A percentile compares a stretch with the other conserved stretches of the same genome.
phyloP scores from a whole-genome alignment of 2,888 invertebrate genomes.

The Phengaris alcon region DNA sequence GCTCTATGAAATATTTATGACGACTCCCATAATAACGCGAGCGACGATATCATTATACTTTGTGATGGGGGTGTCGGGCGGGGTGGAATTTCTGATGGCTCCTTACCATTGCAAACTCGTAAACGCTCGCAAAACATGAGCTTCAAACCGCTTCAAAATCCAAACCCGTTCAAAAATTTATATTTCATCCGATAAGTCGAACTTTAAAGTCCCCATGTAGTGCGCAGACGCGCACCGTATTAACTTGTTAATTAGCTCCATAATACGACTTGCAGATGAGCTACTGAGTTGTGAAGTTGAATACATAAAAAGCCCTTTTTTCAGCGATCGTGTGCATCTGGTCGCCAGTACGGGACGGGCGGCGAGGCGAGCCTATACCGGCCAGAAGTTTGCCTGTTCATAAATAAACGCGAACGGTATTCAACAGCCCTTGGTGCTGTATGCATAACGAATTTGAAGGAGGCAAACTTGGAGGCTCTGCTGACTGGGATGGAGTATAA shows the following conservation, averaged over 20 bases:
- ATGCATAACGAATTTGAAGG: constrained; percentile 81
- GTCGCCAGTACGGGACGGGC: constrained; percentile 44
- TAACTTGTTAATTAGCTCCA: constrained; percentile 94
- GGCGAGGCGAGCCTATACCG: constrained; percentile 74
- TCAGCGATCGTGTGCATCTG: constrained; percentile 78
- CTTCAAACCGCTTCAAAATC: constrained; percentile 57
- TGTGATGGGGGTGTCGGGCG: constrained; percentile 79
- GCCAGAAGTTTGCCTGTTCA: constrained; percentile 80
- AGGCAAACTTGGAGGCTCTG: constrained; percentile 80
- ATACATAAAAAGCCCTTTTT: constrained; percentile 84
- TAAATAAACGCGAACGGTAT: constrained; percentile 81
- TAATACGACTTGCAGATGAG: constrained; percentile 95
- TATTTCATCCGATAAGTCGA: constrained; percentile 45
- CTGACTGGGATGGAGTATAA: constrained; percentile 79
- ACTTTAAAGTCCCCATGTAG: constrained; percentile 44
- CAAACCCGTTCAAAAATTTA: constrained; percentile 44
- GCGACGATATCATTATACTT: constrained; percentile 81
- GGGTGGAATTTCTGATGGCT: constrained; percentile 79
- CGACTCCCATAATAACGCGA: constrained; percentile 76
- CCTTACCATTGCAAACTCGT: constrained; percentile 78
- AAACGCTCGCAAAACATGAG: constrained; percentile 52
- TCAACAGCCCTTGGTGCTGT: constrained; percentile 81
- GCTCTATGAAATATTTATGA: constrained; percentile 79
- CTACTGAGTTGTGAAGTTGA: constrained; percentile 82
- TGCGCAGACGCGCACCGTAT: constrained; percentile 84